phyloP scores from a whole-genome alignment of 2,797 vertebrate species.

The Myiothlypis coronata region DNA sequence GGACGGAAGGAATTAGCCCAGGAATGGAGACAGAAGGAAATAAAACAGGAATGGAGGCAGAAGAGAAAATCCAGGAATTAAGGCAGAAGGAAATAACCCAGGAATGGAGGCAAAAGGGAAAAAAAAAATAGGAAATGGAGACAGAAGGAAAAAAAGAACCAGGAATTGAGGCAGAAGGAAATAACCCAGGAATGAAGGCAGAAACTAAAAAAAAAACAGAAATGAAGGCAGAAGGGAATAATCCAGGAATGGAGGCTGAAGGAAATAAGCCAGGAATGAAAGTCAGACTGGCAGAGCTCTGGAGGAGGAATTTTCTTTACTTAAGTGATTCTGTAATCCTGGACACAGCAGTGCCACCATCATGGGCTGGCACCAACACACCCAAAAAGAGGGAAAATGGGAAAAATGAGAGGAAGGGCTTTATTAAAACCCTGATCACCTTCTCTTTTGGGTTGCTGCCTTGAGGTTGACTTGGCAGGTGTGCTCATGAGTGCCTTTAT shows the following conservation, averaged over 20 bases:
- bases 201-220: background rate
- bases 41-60: background rate
- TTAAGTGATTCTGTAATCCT: background rate
- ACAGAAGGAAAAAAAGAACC: background rate
- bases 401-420: background rate
- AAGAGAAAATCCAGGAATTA: no score
- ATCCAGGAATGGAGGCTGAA: background rate
- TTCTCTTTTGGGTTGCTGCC: background rate
- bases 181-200: no score
- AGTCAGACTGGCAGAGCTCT: background rate
- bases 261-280: background rate
- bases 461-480: background rate
- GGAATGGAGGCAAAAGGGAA: background rate
- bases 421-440: background rate
- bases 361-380: background rate
- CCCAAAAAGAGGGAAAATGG: background rate
- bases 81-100: background rate
- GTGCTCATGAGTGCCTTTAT: background rate
- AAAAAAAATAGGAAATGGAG: no score
- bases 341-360: background rate
- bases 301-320: background rate
- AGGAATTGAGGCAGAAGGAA: background rate
- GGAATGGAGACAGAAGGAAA: background rate
- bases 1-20: no score
- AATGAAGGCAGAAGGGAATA: no score